Conservation (phyloP, 2,113 vertebrate species). For the Diphyllodes magnificus region DNA sequence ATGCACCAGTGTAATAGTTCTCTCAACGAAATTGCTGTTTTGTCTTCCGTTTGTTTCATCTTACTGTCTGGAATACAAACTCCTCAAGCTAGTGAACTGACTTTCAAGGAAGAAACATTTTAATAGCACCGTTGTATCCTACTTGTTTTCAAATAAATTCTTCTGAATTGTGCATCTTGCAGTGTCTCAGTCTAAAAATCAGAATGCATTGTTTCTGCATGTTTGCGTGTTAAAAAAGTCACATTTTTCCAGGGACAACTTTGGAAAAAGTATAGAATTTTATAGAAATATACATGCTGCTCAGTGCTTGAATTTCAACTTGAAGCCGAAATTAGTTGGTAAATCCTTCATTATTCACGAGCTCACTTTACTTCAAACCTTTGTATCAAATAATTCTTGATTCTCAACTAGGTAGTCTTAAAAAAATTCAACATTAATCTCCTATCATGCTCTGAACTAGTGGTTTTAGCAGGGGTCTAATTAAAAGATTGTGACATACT, state of each 20-base stretch:
- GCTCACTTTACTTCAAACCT: not conserved
- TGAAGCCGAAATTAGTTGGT: not conserved
- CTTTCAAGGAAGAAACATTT: not conserved
- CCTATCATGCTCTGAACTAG: constrained; percentile 54
- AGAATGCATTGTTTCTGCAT: not conserved
- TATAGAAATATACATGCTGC: not conserved
- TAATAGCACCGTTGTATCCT: not conserved
- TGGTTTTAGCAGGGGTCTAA: constrained; percentile 73
- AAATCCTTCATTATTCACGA: not conserved
- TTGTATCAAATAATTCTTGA: not conserved
- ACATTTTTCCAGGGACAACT: not conserved
- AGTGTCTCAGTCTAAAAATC: not conserved
- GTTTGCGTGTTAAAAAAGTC: not conserved
- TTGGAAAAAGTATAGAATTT: not conserved
- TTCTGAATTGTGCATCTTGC: not conserved
- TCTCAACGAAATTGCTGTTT: not conserved
- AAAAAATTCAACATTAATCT: constrained; percentile 51
- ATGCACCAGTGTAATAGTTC: not conserved
- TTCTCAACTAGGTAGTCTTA: not conserved
- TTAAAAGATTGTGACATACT: constrained; percentile 66
- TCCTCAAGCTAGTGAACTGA: not conserved
- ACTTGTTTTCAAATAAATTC: not conserved
- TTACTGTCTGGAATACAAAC: not conserved
- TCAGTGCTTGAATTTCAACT: not conserved
- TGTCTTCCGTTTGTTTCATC: not conserved